Conservation (phyloP, 2,113 vertebrate species). For the Bucco capensis region DNA sequence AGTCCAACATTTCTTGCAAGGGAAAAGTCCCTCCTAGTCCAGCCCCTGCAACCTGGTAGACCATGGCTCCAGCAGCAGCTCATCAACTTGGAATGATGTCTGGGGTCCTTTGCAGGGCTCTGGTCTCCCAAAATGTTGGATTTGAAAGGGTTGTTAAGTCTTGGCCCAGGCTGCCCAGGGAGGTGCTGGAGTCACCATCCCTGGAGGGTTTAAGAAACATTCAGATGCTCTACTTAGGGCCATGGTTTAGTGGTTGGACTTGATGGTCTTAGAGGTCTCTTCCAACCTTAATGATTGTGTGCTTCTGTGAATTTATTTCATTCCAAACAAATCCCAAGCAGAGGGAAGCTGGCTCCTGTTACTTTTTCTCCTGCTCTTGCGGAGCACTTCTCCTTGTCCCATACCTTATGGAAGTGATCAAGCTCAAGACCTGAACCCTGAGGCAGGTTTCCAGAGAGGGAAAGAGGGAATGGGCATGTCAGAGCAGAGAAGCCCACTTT, state of each 20-base stretch:
- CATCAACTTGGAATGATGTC: not conserved
- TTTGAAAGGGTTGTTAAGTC: too few relatives aligned
- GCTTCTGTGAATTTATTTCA: not conserved
- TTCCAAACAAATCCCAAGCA: not conserved
- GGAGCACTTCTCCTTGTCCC: not conserved
- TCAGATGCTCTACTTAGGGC: too few relatives aligned
- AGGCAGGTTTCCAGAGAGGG: not conserved
- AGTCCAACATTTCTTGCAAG: not conserved
- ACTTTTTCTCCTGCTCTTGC: not conserved
- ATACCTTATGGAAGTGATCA: not conserved
- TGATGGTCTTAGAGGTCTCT: too few relatives aligned
- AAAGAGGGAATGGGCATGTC: not conserved
- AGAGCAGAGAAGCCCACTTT: not conserved
- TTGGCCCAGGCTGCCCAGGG: too few relatives aligned
- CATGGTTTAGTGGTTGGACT: too few relatives aligned
- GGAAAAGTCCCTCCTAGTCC: not conserved
- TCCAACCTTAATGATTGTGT: too few relatives aligned
- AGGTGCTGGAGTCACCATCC: too few relatives aligned
- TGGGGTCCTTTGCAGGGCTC: not conserved
- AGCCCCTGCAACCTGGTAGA: not conserved
- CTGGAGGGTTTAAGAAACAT: too few relatives aligned
- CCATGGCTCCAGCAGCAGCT: not conserved
- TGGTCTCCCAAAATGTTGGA: not conserved
- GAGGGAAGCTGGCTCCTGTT: not conserved
- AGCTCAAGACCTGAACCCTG: not conserved